Percentiles rank a stretch among this genome's conserved stretches.
These are phyloP conservation scores for Tetramorium alpestre DNA, from an alignment of 1,140 invertebrate species.

Conservation along the genomic window DNA sequence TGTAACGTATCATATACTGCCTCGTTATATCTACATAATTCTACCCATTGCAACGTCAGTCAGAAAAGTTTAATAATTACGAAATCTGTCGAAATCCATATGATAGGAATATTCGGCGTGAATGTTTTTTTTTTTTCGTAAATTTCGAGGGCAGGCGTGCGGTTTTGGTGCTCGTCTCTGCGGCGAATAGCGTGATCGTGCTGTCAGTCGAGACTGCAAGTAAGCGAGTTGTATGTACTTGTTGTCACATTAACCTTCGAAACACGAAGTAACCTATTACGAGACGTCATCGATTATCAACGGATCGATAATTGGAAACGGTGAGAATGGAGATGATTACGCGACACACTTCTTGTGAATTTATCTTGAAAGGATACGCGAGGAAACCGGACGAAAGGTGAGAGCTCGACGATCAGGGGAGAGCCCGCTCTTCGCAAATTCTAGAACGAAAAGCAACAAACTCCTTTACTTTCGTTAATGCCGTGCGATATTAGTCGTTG, in stretches of 20 bases:
- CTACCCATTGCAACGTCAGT: neutral
- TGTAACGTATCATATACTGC: neutral
- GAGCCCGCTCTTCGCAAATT: neutral
- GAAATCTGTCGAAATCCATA: neutral
- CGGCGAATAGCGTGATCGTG: neutral
- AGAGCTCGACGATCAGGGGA: neutral
- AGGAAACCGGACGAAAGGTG: neutral
- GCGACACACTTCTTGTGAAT: neutral
- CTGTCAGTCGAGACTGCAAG: neutral
- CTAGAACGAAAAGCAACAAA: neutral
- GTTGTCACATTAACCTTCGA: neutral
- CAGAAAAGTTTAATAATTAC: neutral
- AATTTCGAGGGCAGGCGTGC: neutral
- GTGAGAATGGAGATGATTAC: neutral
- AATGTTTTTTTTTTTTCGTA: neutral
- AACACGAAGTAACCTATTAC: neutral
- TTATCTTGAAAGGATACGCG: neutral
- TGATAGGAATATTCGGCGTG: neutral
- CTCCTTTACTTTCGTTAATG: neutral
- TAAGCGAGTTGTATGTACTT: constrained; percentile 9
- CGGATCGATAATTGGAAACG: constrained; percentile 19
- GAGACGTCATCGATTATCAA: constrained; percentile 22
- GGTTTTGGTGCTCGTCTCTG: neutral
- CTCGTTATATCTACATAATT: neutral
- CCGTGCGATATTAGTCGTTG: neutral